Conservation (phyloP, 2,113 vertebrate genomes). For the Lasiurus borealis region DNA sequence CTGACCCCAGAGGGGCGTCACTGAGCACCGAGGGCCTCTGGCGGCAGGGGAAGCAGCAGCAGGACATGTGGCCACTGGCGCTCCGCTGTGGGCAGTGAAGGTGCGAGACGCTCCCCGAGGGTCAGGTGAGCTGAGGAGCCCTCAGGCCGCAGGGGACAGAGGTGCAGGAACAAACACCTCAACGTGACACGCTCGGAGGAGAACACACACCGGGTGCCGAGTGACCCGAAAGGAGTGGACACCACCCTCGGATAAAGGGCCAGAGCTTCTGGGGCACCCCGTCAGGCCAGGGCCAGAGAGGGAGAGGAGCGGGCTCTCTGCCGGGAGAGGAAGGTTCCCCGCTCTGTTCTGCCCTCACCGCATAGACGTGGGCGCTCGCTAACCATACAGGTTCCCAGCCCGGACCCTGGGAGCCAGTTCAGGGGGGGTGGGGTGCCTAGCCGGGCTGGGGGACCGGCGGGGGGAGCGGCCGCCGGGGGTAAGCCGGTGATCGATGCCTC, state of each 20-base stretch:
- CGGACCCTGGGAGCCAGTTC: neutral
- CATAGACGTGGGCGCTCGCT: neutral
- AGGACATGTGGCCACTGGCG: rapidly evolving
- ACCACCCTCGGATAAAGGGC: rapidly evolving
- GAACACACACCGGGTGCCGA: neutral
- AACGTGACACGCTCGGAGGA: rapidly evolving
- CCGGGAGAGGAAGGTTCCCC: neutral
- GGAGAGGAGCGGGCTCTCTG: neutral
- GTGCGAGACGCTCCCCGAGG: rapidly evolving
- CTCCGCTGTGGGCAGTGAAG: rapidly evolving
- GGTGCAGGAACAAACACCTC: neutral
- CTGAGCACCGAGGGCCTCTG: neutral
- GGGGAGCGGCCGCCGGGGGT: neutral
- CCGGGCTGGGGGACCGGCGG: neutral
- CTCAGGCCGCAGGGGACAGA: neutral
- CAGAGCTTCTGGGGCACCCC: neutral
- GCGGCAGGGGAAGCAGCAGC: rapidly evolving
- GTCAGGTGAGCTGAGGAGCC: neutral
- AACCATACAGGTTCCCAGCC: neutral
- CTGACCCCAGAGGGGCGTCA: neutral
- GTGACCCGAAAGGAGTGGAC: neutral
- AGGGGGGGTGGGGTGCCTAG: neutral
- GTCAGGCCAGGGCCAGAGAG: neutral
- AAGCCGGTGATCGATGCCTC: neutral
- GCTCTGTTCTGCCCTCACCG: neutral